Evolutionary conservation across 2,797 vertebrate genomes (phyloP), one percentile per base, ranked within the genome.

Genomic region (Echiichthys vipera): DNA sequence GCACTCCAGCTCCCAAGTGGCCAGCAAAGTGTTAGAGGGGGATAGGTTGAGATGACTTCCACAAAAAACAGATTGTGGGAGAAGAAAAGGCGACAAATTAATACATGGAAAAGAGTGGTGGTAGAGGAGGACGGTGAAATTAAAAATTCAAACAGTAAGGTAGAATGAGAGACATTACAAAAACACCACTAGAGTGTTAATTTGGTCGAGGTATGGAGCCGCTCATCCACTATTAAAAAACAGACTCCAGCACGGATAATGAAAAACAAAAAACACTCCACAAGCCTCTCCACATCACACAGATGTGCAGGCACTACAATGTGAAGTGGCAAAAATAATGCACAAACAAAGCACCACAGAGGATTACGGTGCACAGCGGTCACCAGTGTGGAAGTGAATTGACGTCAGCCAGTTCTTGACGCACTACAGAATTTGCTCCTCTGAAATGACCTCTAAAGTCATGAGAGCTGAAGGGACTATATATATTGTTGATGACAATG

Each of bases 251-350:
- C 64, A 78, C 88, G 82, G 78, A 85, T 84, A 90, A 30, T 85
- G 80, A 90, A 91, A 88, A 81, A 89, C n/a, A 92, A 92, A 86
- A 88, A 93, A 91, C 90, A 93, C 90, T 92, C 80, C 59, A 90
- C 64, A 58, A 81, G 39, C 80, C 91, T 85, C 90, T 92, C 74
- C 75, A 88, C 81, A 81, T 90, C 73, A 79, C 68, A 58, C 87
- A 84, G 80, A 89, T 86, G 83, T 83, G 83, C 83, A 81, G 77
- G 77, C 83, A 88, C 83, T 85, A 85, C 77, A 85, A 80, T 36
- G 71, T 91, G 83, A 88, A 92, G 91, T 88, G 86, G 83, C 40
- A 71, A 66, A 85, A 89, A 88, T 78, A 89, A 89, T 80, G 66
- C 42, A 74, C 51, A 80, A 77, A 87, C 71, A 90, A 86, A 87